Evolutionary conservation across 37 sponge, comb jelly and placozoan genomes (phyloP).

Genomic region (Cladorhizidae sp.): DNA sequence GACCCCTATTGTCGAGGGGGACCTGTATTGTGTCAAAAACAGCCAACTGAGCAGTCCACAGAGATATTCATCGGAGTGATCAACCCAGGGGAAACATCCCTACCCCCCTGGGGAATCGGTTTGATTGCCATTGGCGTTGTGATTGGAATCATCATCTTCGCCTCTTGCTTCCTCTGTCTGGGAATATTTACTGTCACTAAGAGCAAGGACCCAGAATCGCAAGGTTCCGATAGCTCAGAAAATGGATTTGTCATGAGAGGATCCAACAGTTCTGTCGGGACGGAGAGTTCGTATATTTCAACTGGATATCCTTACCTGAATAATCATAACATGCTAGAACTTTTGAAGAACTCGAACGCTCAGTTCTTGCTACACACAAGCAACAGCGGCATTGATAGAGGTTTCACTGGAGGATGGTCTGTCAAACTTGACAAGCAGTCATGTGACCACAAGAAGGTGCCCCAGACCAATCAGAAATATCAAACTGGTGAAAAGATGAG

Average conservation of each 20-base stretch:
- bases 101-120: constrained; percentile 46
- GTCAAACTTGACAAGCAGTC: constrained; percentile 27
- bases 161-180: constrained; percentile 37
- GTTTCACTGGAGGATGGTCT: no score
- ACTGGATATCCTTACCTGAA: neutral
- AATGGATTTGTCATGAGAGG: constrained; percentile 9
- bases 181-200: constrained; percentile 35
- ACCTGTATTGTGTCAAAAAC: no score
- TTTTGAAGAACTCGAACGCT: constrained; percentile 8
- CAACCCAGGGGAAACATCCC: neutral
- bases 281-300: constrained; percentile 3
- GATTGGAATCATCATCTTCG: constrained; percentile 59
- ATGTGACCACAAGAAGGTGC: constrained; percentile 14
- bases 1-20: no score
- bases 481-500: neutral
- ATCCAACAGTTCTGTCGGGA: neutral
- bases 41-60: no score
- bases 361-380: no score
- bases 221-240: constrained; percentile 1
- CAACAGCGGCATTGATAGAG: neutral
- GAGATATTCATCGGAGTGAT: no score
- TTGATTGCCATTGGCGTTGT: constrained; percentile 67
- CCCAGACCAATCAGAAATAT: constrained; percentile 9
- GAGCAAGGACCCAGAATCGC: neutral
- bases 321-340: constrained; percentile 21